These are phyloP conservation scores for Rana temporaria DNA, from an alignment of 2,113 vertebrate genomes.

Conservation along the genomic window DNA sequence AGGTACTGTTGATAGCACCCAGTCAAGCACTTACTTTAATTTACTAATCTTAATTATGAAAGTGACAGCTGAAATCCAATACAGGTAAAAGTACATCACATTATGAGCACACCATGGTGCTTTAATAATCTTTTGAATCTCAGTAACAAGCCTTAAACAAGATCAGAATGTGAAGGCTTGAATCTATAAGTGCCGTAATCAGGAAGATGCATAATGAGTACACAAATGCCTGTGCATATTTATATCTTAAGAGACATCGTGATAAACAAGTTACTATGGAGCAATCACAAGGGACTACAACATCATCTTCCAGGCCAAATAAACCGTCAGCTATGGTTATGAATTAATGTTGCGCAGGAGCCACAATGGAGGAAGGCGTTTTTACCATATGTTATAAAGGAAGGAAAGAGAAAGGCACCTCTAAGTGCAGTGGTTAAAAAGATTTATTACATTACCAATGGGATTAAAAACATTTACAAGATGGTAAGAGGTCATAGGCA, in stretches of 20 bases:
- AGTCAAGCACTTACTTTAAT: no score
- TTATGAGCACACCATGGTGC: no score
- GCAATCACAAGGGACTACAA: conserved; percentile 61
- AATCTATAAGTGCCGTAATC: conserved; percentile 57
- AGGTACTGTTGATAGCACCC: no score
- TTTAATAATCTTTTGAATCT: neutral
- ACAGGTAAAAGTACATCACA: no score
- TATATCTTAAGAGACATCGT: conserved; percentile 58
- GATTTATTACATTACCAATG: no score
- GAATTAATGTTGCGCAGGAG: conserved; percentile 10
- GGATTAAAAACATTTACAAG: no score
- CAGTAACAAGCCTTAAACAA: neutral
- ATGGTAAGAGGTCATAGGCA: no score
- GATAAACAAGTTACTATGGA: conserved; percentile 65
- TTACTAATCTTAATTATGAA: no score
- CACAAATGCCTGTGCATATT: conserved; percentile 60
- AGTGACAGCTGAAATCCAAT: no score
- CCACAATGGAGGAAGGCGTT: neutral
- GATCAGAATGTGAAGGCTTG: neutral
- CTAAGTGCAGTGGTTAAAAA: no score
- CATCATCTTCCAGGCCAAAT: conserved; percentile 51
- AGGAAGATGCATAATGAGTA: conserved; percentile 66
- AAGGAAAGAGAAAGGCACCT: no score
- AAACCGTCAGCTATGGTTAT: conserved; percentile 36
- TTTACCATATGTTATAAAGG: no score